Base-by-base conservation (phyloP, 2,797 vertebrate species). In the Spinibarbus caldwelli region DNA sequence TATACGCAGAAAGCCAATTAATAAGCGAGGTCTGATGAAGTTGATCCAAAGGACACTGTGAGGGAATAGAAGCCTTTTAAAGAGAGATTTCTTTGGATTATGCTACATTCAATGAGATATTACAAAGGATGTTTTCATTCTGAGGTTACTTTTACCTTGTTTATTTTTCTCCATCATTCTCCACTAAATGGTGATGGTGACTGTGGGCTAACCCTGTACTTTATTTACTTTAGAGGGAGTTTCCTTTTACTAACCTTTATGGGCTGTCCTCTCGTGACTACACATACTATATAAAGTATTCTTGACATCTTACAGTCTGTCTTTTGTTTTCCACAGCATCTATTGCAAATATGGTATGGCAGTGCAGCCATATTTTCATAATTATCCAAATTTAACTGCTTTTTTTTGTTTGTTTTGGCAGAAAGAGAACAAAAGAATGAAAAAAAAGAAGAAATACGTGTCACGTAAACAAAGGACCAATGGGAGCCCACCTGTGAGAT, bases 1-100 rank as follows among this genome's bases (percentile, higher is more conserved):
- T 95, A 95, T 96, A 85, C 7, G 77, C 67, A 85, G 57, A 85
- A 96, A 93, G 94, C 91, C 92, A 93, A 96, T 93, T 96, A 96
- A 97, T 96, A 95, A 96, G 97, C 95, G 95, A 90, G 90, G 49
- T 79, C 83, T 82, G 38, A 87, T 85, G 77, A 79, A 84, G 82
- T 80, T 80, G 82, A 87, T 84, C 82, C 82, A 87, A 84, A 87
- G 71, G 78, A 87, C 82, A 84, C 47, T 45, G 78, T 23, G 17
- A 64, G 73, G 36, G 73, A 85, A 66, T 54, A 80, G 41, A 64
- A 78, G 45, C 66, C 12, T 72, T 84, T 79, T 34, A 67, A 77
- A 67, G 8, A 36, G 64, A 41, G 59, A 67, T 84, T 83, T 52
- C 15, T 82, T 62, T 77, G 62, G 59, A 77, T 78, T 68, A 66